Conservation (phyloP, 2,888 invertebrate species). For the Zhuqinia jingwanae region DNA sequence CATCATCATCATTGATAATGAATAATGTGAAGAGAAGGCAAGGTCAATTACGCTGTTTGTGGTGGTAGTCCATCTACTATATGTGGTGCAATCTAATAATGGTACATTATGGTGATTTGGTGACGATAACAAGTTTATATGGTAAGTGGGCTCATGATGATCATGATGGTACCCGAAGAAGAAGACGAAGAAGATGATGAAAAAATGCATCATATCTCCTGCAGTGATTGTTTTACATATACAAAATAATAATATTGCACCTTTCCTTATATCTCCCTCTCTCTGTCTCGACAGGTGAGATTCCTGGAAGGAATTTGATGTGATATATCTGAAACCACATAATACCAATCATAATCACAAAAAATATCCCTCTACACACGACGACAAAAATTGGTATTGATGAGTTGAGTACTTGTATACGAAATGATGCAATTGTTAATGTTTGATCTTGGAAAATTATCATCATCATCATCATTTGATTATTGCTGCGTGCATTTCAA, state of each 20-base stretch:
- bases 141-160: no score
- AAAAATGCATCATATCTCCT: background rate
- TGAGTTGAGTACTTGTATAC: no score
- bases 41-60: constrained; percentile 37
- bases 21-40: background rate
- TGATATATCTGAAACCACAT: no score
- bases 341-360: no score
- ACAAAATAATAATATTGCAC: background rate
- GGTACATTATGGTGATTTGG: no score
- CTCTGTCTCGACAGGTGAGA: background rate
- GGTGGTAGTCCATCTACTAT: no score
- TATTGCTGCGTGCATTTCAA: background rate
- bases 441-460: constrained; percentile 27
- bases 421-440: constrained; percentile 12
- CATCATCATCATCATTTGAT: background rate
- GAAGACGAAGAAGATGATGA: no score
- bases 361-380: background rate
- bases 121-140: background rate
- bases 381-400: background rate
- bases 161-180: background rate
- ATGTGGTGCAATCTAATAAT: no score
- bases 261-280: background rate
- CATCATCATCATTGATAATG: constrained; percentile 12
- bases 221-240: background rate
- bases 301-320: background rate